Percentiles rank a stretch among this genome's conserved stretches.
phyloP scores from a whole-genome alignment of 2,797 vertebrate genomes.

The Cryptoprocta ferox region DNA sequence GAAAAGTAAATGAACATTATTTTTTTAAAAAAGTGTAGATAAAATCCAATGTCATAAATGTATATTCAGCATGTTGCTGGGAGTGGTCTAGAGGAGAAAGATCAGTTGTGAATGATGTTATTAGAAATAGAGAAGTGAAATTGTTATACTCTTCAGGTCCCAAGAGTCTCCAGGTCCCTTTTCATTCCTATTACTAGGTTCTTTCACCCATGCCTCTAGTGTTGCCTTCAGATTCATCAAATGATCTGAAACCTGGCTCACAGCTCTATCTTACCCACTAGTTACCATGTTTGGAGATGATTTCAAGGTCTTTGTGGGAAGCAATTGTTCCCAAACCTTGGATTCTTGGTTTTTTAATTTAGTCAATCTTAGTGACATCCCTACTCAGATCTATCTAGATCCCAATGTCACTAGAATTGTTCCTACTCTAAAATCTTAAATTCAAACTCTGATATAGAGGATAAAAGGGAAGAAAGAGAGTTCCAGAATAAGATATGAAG shows the following conservation, averaged over 20 bases:
- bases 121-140: not conserved
- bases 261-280: not conserved
- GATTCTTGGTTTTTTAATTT: not conserved
- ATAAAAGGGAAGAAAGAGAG: not conserved
- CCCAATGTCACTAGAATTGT: not conserved
- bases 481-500: not conserved
- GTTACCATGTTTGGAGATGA: not conserved
- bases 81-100: not conserved
- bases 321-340: not conserved
- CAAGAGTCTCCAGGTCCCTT: not conserved
- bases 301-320: not conserved
- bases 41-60: not conserved
- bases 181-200: not conserved
- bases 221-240: not conserved
- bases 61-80: not conserved
- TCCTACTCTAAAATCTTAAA: conserved; percentile 14
- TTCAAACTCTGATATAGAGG: not conserved
- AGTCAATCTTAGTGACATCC: not conserved
- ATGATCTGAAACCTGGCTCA: not conserved
- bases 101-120: not conserved
- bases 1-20: too few relatives aligned
- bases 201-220: not conserved
- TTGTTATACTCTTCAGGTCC: not conserved
- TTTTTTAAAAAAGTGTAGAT: not conserved
- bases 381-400: not conserved